phyloP scores from a whole-genome alignment of 2,888 invertebrate species.

The Drosophila diplacantha region DNA sequence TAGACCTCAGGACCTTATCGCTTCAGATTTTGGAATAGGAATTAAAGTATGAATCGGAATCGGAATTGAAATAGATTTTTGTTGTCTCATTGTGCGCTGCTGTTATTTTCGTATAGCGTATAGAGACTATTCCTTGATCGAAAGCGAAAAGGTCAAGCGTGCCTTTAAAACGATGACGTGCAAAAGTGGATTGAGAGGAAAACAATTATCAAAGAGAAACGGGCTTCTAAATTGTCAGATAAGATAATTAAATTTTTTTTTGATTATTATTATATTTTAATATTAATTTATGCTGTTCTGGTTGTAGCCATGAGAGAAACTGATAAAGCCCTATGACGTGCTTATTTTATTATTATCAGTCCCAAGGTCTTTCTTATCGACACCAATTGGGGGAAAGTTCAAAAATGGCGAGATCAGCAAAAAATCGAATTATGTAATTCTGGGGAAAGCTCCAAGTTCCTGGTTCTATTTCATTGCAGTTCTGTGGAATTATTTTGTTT shows the following conservation, averaged over 20 bases:
- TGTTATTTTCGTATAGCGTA: slow-evolving; percentile 2
- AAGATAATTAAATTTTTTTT: not conserved
- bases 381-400: slow-evolving; percentile 2
- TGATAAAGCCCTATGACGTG: slow-evolving; percentile 3
- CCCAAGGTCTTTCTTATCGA: slow-evolving; percentile 10
- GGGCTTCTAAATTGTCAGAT: not conserved
- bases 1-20: slow-evolving; percentile 20
- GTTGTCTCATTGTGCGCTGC: slow-evolving; percentile 19
- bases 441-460: not conserved
- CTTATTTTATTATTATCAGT: not conserved
- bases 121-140: slow-evolving; percentile 22
- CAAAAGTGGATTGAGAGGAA: not conserved
- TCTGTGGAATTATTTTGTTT: not conserved
- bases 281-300: not conserved
- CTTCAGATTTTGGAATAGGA: not conserved
- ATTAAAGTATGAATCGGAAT: not conserved
- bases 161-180: slow-evolving; percentile 15
- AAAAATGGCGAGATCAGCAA: slow-evolving; percentile 4
- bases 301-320: not conserved
- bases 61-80: slow-evolving; percentile 7
- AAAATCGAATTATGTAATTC: not conserved
- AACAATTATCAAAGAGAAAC: not conserved
- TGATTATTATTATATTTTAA: not conserved
- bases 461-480: not conserved
- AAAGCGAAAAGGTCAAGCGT: slow-evolving; percentile 18